Evolutionary conservation across 2,113 vertebrate genomes (phyloP).

Genomic region (Gobio gobio): DNA sequence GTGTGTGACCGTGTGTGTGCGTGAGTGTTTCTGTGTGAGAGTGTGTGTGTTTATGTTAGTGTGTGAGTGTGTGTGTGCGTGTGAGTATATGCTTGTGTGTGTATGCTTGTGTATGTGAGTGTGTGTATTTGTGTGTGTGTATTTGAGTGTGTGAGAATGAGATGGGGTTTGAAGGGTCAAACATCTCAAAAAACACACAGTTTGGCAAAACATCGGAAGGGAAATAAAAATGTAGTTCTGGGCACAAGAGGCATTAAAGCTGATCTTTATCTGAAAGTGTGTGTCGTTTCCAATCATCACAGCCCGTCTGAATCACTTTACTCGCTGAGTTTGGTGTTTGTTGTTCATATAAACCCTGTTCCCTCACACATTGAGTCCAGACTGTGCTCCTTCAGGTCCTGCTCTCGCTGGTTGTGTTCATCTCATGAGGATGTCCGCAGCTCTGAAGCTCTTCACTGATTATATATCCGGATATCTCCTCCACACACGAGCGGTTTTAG

Average conservation of each 20-base stretch:
- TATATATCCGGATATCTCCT: constrained; percentile 55
- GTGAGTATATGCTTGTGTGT: not conserved
- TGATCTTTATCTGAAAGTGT: not conserved
- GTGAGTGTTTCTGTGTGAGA: not conserved
- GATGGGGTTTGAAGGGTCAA: not conserved
- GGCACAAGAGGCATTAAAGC: not conserved
- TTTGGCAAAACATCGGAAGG: not conserved
- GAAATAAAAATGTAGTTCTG: not conserved
- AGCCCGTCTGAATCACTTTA: not conserved
- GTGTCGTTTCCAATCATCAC: not conserved
- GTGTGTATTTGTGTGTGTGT: constrained; percentile 35
- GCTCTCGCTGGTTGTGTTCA: no score
- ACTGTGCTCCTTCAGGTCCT: no score
- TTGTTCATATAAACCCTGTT: not conserved
- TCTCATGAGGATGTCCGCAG: not conserved
- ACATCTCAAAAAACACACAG: not conserved
- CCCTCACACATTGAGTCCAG: not conserved
- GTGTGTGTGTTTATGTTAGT: not conserved
- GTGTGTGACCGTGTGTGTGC: constrained; percentile 16
- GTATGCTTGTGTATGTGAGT: not conserved
- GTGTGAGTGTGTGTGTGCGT: not conserved
- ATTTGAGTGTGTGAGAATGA: not conserved
- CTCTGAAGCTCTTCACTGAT: constrained; percentile 57
- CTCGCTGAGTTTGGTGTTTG: not conserved
- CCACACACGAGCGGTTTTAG: constrained; percentile 5